These are phyloP conservation scores for Lacerta viridis DNA, from an alignment of 2,797 vertebrate species.

Conservation along the genomic window DNA sequence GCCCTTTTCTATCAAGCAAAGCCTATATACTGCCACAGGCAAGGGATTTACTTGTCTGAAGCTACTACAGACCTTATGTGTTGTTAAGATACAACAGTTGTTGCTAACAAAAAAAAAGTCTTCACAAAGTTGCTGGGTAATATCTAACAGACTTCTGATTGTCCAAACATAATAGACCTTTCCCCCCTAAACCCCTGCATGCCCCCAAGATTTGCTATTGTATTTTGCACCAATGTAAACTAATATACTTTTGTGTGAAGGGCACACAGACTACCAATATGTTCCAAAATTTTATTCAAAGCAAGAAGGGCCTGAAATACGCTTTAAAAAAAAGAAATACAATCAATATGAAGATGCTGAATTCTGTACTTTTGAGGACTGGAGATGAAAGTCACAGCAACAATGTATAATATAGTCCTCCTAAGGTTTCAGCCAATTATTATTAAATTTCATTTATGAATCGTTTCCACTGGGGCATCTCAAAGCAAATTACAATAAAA, in stretches of 20 bases:
- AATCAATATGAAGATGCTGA: background rate
- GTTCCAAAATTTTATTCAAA: background rate
- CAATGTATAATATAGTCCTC: background rate
- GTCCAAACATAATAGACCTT: no score
- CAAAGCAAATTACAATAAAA: no score
- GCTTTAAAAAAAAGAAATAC: background rate
- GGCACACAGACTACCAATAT: background rate
- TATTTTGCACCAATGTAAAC: conserved; percentile 2
- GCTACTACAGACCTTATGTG: background rate
- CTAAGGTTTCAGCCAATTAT: background rate
- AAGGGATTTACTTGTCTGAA: background rate
- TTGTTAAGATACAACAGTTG: background rate
- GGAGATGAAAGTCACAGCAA: background rate
- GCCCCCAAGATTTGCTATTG: background rate
- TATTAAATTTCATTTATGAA: no score
- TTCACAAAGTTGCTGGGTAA: no score
- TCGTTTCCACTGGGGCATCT: no score
- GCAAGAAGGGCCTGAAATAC: background rate
- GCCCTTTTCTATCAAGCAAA: background rate
- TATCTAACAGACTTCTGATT: no score
- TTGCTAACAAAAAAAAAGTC: background rate
- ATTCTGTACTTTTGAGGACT: background rate
- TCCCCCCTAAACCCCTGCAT: no score
- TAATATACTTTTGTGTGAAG: background rate
- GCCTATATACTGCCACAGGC: background rate